A percentile compares a stretch with the other conserved stretches of the same genome.
phyloP scores from a whole-genome alignment of 2,797 vertebrate genomes.

The Hippopotamyrus pictus region DNA sequence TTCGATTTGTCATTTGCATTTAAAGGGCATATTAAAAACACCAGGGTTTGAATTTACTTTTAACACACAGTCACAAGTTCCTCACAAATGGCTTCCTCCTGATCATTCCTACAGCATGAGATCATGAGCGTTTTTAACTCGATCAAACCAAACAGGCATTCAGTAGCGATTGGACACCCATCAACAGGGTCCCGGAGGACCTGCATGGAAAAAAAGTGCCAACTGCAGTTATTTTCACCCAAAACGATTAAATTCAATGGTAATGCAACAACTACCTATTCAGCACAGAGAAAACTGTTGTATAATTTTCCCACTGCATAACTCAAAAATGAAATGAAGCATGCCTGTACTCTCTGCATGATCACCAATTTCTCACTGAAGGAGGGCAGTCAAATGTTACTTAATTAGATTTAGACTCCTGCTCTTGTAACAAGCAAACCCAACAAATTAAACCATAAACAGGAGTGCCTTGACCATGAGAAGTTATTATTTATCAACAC shows the following conservation, averaged over 20 bases:
- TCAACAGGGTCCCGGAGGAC: background rate
- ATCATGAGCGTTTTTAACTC: background rate
- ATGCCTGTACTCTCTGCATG: background rate
- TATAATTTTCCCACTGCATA: background rate
- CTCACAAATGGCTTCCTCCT: background rate
- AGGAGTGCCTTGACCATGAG: background rate
- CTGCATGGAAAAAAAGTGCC: background rate
- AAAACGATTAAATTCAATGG: background rate
- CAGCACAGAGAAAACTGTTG: background rate
- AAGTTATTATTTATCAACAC: background rate
- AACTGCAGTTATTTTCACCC: background rate
- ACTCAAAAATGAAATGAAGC: background rate
- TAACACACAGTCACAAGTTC: background rate
- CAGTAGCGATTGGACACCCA: background rate
- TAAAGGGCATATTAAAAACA: background rate
- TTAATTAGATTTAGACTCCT: background rate
- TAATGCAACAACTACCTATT: background rate
- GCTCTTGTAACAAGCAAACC: background rate
- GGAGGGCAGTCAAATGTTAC: background rate
- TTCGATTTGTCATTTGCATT: background rate
- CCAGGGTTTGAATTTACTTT: background rate
- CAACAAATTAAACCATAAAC: background rate
- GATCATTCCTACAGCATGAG: background rate
- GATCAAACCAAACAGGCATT: background rate
- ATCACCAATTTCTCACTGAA: background rate